phyloP scores from a whole-genome alignment of 2,113 vertebrate species.

The Proterorhinus semilunaris region DNA sequence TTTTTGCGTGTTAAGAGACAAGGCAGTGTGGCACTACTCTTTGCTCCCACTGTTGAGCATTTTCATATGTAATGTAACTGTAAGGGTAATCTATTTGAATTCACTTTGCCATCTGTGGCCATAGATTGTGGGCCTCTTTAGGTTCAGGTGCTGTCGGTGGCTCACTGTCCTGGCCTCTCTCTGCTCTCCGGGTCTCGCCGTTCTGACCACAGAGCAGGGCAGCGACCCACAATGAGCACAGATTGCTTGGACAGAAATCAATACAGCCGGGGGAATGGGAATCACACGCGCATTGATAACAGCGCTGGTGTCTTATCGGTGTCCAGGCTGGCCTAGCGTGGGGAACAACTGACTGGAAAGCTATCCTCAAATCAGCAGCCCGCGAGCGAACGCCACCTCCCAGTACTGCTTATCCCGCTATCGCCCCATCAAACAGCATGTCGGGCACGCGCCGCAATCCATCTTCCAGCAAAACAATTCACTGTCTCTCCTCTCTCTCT shows the following conservation, averaged over 20 bases:
- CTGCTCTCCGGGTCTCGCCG: conserved; percentile 76
- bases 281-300: conserved; percentile 79
- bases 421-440: conserved; percentile 75
- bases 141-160: conserved; percentile 46
- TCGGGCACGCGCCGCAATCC: conserved; percentile 75
- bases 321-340: conserved; percentile 63
- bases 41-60: no score
- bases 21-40: no score
- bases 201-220: conserved; percentile 77
- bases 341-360: conserved; percentile 67
- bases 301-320: conserved; percentile 79
- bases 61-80: no score
- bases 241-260: conserved; percentile 86
- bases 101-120: neutral
- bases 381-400: conserved; percentile 58
- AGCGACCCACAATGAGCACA: conserved; percentile 78
- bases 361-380: conserved; percentile 71
- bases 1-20: no score
- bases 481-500: conserved; percentile 73
- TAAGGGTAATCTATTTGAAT: neutral
- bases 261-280: conserved; percentile 78
- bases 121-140: conserved; percentile 21
- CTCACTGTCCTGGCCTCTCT: conserved; percentile 67
- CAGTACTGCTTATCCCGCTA: conserved; percentile 56
- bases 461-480: conserved; percentile 86